Conservation (phyloP, 2,797 vertebrate species). For the Leuciscus waleckii region DNA sequence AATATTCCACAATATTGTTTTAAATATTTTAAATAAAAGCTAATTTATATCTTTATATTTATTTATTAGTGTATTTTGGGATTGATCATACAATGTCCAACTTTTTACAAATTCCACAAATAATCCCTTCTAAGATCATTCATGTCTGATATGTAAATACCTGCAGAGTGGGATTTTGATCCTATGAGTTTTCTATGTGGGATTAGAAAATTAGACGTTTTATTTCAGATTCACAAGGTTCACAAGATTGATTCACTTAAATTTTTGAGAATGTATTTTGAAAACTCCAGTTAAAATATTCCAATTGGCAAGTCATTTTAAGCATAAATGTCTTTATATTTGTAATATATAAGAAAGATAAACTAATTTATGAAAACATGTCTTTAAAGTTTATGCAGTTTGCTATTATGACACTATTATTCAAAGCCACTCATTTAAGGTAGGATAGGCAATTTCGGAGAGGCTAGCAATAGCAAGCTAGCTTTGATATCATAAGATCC, state of each 20-base stretch:
- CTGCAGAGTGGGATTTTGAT: not conserved
- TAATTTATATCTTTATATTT: not conserved
- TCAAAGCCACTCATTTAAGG: not conserved
- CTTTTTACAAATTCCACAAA: not conserved
- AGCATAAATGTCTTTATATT: not conserved
- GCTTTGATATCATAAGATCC: not conserved
- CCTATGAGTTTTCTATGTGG: not conserved
- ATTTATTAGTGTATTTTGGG: not conserved
- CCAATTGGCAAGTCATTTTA: not conserved
- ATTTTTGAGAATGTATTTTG: not conserved
- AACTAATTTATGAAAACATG: not conserved
- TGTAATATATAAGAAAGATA: not conserved
- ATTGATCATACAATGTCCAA: not conserved
- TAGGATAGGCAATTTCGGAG: not conserved
- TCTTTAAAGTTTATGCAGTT: not conserved
- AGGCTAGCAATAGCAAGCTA: not conserved
- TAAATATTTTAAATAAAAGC: too few relatives aligned
- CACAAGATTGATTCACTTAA: too few relatives aligned
- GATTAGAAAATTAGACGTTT: not conserved
- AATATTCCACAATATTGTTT: not conserved
- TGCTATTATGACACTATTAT: not conserved
- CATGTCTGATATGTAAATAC: not conserved
- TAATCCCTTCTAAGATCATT: not conserved
- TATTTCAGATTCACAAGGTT: too few relatives aligned
- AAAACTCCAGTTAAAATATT: not conserved